phyloP scores from a whole-genome alignment of 2,113 vertebrate genomes.

The Lontra canadensis region DNA sequence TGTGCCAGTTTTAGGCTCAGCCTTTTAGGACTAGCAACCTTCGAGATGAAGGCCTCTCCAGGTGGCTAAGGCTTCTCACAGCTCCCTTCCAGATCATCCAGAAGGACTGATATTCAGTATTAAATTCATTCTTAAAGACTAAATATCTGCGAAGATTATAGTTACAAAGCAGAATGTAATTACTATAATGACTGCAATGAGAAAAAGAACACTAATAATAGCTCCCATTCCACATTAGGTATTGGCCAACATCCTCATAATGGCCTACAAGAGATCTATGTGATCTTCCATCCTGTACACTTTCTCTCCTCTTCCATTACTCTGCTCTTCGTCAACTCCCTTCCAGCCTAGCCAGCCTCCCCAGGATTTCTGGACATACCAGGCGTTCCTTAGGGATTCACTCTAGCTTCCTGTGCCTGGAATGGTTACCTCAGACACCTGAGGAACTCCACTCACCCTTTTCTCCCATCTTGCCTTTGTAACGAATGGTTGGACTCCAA shows the following conservation, averaged over 20 bases:
- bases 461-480: not conserved
- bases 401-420: not conserved
- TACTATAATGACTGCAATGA: not conserved
- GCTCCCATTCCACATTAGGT: not conserved
- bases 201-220: not conserved
- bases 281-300: fast-evolving
- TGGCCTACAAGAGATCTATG: fast-evolving
- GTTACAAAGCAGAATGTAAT: not conserved
- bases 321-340: not conserved
- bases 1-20: no score
- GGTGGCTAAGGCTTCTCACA: not conserved
- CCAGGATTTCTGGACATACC: not conserved
- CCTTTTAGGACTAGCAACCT: not conserved
- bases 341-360: not conserved
- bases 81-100: not conserved
- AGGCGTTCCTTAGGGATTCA: no score
- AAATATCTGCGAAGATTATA: not conserved
- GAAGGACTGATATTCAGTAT: not conserved
- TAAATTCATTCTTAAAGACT: not conserved
- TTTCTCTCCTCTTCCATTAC: not conserved
- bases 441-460: not conserved
- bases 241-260: not conserved
- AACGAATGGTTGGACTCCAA: not conserved
- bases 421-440: not conserved
- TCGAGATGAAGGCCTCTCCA: no score